Base-by-base conservation (phyloP, 2,113 vertebrate species). In the Pitta sordida region DNA sequence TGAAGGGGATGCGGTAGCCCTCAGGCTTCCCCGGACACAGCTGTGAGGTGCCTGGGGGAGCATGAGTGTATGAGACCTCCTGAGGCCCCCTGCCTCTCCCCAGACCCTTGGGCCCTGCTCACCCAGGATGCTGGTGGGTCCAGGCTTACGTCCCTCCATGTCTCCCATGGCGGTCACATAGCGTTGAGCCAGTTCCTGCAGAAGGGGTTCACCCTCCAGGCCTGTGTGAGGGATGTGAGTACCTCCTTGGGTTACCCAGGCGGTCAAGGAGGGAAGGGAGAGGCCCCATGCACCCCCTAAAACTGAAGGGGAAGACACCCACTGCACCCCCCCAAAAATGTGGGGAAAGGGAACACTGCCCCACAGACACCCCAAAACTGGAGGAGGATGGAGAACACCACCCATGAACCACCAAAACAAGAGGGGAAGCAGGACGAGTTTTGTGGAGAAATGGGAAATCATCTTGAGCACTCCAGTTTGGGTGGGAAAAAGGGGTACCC, bases 61-160 rank as follows among this genome's bases (percentile, higher is more conserved):
- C 46, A 34, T 3, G 11, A 34, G 24, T 46, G 0, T 0, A 6
- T 83, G 30, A 89, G 86, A 30, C 62, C 52, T 55, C 53, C 55
- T 9, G 34, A 62, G 39, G 46, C 21, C 52, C 34, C 10, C 39
- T 7, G 21, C 20, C 17, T 15, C 14, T 41, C 34, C 62, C 53
- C 3, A 0, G 1, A 5, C 19, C 55, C 48, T 27, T 0, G 46
- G 9, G 34, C 32, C 16, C 48, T 24, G 21, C 90, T 91, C 77
- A 86, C 90, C 83, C 48, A 91, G 69, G 32, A 91, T 76, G 83
- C 89, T 91, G 62, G 55, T 91, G 62, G 89, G 89, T 7, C 89
- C 89, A 1, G 89, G 90, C n/a, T 91, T 91, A 36, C 83, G 83
- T 17, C 90, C 90, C 43, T 91, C 90, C 90, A 86, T 91, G 90